phyloP scores from a whole-genome alignment of 1,140 invertebrate species.

The Chlorops oryzae region DNA sequence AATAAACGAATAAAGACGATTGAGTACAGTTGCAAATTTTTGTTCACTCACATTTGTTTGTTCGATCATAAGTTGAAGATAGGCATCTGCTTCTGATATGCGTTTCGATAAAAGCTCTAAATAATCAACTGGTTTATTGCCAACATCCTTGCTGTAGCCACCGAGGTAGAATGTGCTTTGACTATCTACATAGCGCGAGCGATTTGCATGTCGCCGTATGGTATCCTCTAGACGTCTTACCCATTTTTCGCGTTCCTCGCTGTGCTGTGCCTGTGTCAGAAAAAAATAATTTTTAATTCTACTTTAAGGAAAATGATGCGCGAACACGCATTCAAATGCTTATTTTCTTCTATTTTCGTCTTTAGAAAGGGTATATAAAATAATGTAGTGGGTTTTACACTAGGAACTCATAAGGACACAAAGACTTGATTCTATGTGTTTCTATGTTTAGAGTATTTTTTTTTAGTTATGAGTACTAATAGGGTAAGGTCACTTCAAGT shows the following conservation, averaged over 20 bases:
- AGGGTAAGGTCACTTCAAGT: no score
- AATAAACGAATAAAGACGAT: neutral
- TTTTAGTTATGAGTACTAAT: no score
- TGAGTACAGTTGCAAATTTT: neutral
- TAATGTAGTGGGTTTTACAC: no score
- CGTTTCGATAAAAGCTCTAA: conserved; percentile 72
- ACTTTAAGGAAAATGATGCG: no score
- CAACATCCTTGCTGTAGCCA: conserved; percentile 43
- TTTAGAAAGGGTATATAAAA: no score
- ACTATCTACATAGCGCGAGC: conserved; percentile 51
- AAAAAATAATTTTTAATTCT: no score
- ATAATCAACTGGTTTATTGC: conserved; percentile 42
- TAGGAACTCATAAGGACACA: no score
- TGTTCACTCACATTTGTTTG: conserved; percentile 67
- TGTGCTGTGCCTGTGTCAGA: conserved; percentile 87
- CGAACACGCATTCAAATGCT: no score
- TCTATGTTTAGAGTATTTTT: no score
- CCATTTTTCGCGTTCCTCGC: conserved; percentile 92
- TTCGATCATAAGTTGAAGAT: conserved; percentile 92
- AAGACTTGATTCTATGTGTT: no score
- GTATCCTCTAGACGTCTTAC: conserved; percentile 90
- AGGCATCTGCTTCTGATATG: conserved; percentile 90
- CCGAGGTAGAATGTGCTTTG: conserved; percentile 33
- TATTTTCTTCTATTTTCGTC: no score
- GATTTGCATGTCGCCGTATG: conserved; percentile 73